These are phyloP conservation scores for Ia io DNA, from an alignment of 2,113 vertebrate species.

Conservation along the genomic window DNA sequence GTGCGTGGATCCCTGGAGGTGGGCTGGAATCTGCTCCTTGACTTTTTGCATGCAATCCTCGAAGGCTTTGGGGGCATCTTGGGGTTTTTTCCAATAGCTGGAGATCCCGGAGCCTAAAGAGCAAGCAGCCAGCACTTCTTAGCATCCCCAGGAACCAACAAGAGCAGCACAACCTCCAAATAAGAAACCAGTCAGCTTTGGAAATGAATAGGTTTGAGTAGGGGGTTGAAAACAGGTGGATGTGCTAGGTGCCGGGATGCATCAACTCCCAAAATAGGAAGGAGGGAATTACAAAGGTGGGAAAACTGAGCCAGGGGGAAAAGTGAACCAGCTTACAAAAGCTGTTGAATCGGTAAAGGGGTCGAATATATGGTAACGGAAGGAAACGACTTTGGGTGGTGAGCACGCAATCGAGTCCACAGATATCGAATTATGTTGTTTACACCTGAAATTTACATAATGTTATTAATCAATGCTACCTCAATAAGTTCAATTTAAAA, in stretches of 20 bases:
- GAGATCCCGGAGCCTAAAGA: constrained; percentile 90
- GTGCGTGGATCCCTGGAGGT: constrained; percentile 84
- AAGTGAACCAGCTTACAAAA: background rate
- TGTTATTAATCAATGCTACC: background rate
- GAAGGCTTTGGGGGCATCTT: constrained; percentile 79
- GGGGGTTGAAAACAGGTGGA: background rate
- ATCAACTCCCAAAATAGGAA: background rate
- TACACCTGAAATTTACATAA: background rate
- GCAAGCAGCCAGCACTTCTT: constrained; percentile 53
- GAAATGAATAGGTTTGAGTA: background rate
- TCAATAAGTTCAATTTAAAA: background rate
- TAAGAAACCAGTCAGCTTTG: background rate
- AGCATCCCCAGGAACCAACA: constrained; percentile 53
- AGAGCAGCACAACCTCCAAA: background rate
- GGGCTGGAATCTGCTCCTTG: constrained; percentile 81
- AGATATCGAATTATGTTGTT: background rate
- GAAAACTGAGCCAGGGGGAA: background rate
- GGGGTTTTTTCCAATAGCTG: constrained; percentile 82
- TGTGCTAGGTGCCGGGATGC: background rate
- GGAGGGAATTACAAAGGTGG: background rate
- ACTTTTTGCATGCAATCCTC: constrained; percentile 85
- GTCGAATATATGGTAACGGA: background rate
- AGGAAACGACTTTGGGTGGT: background rate
- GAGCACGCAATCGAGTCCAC: background rate
- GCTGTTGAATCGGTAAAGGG: background rate